Evolutionary conservation across 2,113 vertebrate species (phyloP).

Genomic region (Nothobranchius kuhntae): DNA sequence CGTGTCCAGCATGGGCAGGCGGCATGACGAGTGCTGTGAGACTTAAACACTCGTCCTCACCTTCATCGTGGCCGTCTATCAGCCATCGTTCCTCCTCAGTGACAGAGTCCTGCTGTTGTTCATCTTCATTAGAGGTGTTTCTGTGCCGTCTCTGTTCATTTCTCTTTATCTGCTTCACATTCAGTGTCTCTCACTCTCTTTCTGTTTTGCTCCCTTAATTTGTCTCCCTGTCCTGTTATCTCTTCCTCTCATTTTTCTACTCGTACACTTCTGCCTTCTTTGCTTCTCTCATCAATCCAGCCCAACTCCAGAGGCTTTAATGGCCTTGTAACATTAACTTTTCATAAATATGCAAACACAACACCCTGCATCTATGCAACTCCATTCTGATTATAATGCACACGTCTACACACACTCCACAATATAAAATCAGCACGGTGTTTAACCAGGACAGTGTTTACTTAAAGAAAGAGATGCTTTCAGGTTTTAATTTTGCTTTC

Average conservation of each 20-base stretch:
- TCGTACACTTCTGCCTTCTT: background rate
- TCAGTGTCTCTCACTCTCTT: conserved; percentile 24
- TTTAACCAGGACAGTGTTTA: conserved; percentile 32
- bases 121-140: conserved; percentile 69
- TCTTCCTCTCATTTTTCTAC: conserved; percentile 12
- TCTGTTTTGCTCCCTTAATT: conserved; percentile 24
- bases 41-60: conserved; percentile 46
- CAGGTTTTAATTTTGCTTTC: background rate
- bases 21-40: conserved; percentile 38
- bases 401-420: background rate
- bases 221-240: conserved; percentile 23
- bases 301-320: conserved; percentile 26
- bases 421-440: conserved; percentile 20
- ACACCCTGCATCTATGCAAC: conserved; percentile 12
- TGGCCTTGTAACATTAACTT: conserved; percentile 23
- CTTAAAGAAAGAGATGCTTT: conserved; percentile 9
- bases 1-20: conserved; percentile 34
- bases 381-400: conserved; percentile 37
- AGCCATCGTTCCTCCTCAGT: conserved; percentile 40
- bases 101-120: conserved; percentile 47
- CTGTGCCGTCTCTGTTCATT: conserved; percentile 50
- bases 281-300: conserved; percentile 16
- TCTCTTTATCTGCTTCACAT: conserved; percentile 35
- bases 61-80: conserved; percentile 52
- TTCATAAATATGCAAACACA: conserved; percentile 29